phyloP scores from a whole-genome alignment of 2,797 vertebrate species.

The Gila robusta region DNA sequence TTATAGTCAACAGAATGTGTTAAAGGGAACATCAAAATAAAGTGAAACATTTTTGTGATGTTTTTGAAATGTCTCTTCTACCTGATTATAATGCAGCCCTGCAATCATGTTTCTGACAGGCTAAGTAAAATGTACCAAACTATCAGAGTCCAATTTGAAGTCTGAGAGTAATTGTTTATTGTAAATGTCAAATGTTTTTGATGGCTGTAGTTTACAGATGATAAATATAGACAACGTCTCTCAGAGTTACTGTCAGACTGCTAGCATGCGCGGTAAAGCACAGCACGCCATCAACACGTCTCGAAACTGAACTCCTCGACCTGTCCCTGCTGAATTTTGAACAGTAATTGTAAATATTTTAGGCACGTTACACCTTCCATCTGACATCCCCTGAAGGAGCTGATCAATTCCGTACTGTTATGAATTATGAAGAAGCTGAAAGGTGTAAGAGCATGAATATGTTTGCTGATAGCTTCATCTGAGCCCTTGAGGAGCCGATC shows the following conservation, averaged over 20 bases:
- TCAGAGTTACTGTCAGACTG: neutral
- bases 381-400: conserved; percentile 27
- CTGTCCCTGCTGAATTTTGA: conserved; percentile 9
- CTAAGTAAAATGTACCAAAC: no score
- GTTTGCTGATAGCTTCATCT: conserved; percentile 39
- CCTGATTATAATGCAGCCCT: neutral
- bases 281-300: neutral
- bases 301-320: neutral
- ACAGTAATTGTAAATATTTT: conserved; percentile 18
- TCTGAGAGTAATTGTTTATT: neutral
- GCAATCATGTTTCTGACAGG: neutral
- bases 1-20: no score
- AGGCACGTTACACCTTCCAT: neutral
- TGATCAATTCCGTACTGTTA: conserved; percentile 34
- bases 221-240: neutral
- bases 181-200: conserved; percentile 1
- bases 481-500: neutral
- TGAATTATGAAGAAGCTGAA: conserved; percentile 66
- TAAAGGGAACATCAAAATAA: no score
- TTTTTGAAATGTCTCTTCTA: neutral
- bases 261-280: neutral
- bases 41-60: neutral
- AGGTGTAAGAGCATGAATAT: conserved; percentile 61
- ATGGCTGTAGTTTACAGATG: neutral
- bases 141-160: neutral